phyloP scores from a whole-genome alignment of 2,797 vertebrate genomes.

The Macropus fuliginosus region DNA sequence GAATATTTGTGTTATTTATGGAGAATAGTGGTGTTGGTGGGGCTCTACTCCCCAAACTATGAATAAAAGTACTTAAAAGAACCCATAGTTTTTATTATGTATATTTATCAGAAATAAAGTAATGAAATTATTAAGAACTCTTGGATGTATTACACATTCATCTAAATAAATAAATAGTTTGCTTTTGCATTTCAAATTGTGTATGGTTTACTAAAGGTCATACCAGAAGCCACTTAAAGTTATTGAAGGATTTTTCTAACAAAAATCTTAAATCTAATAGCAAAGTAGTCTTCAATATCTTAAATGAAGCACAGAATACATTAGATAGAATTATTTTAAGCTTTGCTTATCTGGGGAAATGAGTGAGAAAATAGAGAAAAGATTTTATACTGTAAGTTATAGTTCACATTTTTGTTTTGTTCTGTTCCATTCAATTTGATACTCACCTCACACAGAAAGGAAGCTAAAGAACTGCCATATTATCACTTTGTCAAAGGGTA shows the following conservation, averaged over 20 bases:
- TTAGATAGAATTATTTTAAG: slow-evolving; percentile 63
- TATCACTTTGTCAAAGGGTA: slow-evolving; percentile 80
- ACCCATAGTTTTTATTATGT: neutral
- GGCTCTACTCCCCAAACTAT: neutral
- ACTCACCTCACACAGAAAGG: slow-evolving; percentile 62
- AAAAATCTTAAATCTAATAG: slow-evolving; percentile 46
- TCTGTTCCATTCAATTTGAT: slow-evolving; percentile 64
- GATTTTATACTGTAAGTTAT: slow-evolving; percentile 59
- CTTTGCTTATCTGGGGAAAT: neutral
- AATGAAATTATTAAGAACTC: slow-evolving; percentile 5
- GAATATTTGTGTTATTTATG: neutral
- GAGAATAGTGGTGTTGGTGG: neutral
- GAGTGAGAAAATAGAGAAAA: slow-evolving; percentile 17
- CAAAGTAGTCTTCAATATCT: slow-evolving; percentile 67
- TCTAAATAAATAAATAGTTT: neutral
- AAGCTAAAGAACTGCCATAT: slow-evolving; percentile 68
- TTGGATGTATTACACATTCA: slow-evolving; percentile 4
- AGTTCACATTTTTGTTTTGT: slow-evolving; percentile 63
- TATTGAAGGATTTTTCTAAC: slow-evolving; percentile 22
- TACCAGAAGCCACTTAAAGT: slow-evolving; percentile 17
- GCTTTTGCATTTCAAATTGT: slow-evolving; percentile 31
- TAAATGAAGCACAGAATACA: slow-evolving; percentile 66
- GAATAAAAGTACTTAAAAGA: neutral
- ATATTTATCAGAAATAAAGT: slow-evolving; percentile 11
- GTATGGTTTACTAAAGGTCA: neutral